These are phyloP conservation scores for Stegostoma tigrinum DNA, from an alignment of 2,113 vertebrate species.

Conservation along the genomic window DNA sequence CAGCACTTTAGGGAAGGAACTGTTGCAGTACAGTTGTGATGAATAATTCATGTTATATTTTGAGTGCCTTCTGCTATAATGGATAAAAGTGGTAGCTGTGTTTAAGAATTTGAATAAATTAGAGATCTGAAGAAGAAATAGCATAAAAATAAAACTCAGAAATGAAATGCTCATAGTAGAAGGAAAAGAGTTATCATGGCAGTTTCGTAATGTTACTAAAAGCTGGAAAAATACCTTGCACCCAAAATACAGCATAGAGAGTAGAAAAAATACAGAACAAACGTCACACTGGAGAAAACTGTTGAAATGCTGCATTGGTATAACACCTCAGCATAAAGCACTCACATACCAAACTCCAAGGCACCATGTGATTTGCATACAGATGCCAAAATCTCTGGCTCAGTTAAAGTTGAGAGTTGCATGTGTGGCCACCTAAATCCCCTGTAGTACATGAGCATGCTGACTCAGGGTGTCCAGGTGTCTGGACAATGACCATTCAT, in stretches of 20 bases:
- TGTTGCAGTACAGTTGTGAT: conserved; percentile 20
- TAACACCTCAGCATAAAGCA: conserved; percentile 25
- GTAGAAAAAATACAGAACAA: not conserved
- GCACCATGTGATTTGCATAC: conserved; percentile 77
- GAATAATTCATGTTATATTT: conserved; percentile 37
- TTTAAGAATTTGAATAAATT: conserved; percentile 37
- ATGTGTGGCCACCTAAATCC: conserved; percentile 39
- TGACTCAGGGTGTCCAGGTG: conserved; percentile 46
- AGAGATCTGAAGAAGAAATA: conserved; percentile 8
- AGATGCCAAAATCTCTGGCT: conserved; percentile 62
- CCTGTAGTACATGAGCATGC: conserved; percentile 39
- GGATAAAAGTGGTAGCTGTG: conserved; percentile 24
- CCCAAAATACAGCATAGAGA: not conserved
- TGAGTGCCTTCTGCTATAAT: conserved; percentile 37
- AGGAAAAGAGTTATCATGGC: not conserved
- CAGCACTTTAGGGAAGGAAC: conserved; percentile 30
- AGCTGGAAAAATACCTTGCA: not conserved
- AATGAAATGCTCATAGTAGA: not conserved
- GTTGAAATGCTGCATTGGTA: not conserved
- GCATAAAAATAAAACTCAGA: conserved; percentile 12
- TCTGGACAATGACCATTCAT: conserved; percentile 45
- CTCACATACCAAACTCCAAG: conserved; percentile 23
- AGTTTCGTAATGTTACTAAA: not conserved
- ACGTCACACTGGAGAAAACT: not conserved
- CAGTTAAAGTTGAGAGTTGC: conserved; percentile 44